A percentile compares a stretch with the other conserved stretches of the same genome.
Evolutionary conservation across 2,113 vertebrate genomes (phyloP).

Genomic region (Miniopterus natalensis): DNA sequence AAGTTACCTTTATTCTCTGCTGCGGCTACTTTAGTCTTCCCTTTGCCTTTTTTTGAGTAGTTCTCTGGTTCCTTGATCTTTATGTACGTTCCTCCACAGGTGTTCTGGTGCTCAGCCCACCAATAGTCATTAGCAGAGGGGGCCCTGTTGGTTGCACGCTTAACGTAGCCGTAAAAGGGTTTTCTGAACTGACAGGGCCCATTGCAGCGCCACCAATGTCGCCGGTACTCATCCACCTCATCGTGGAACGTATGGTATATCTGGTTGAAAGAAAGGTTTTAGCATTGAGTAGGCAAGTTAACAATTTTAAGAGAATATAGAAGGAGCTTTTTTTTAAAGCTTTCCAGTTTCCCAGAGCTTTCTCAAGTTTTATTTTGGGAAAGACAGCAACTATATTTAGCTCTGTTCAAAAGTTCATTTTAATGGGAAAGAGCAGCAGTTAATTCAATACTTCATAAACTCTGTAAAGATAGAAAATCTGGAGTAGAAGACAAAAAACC

Average conservation of each 20-base stretch:
- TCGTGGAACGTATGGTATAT: slow-evolving; percentile 94
- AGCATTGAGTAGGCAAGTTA: not conserved
- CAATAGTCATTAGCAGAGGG: slow-evolving; percentile 94
- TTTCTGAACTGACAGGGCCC: slow-evolving; percentile 92
- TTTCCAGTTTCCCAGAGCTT: not conserved
- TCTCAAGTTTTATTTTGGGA: not conserved
- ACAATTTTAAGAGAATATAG: not conserved
- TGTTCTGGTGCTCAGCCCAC: slow-evolving; percentile 94
- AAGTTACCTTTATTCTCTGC: slow-evolving; percentile 63
- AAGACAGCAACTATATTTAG: slow-evolving; percentile 24
- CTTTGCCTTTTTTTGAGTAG: slow-evolving; percentile 90
- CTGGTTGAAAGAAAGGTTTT: slow-evolving; percentile 80
- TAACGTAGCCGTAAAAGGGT: slow-evolving; percentile 95
- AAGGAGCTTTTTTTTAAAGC: not conserved
- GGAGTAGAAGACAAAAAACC: not conserved
- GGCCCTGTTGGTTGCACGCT: slow-evolving; percentile 95
- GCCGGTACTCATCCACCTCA: slow-evolving; percentile 95
- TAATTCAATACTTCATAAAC: slow-evolving; percentile 9
- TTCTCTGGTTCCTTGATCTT: slow-evolving; percentile 97
- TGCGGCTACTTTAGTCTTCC: slow-evolving; percentile 62
- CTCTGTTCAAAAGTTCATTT: slow-evolving; percentile 43
- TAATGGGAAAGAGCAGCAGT: not conserved
- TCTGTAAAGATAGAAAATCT: not conserved
- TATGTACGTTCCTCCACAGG: slow-evolving; percentile 93
- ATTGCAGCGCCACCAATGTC: slow-evolving; percentile 97